phyloP scores from a whole-genome alignment of 2,888 invertebrate genomes.

The Cyclophora albipunctata region DNA sequence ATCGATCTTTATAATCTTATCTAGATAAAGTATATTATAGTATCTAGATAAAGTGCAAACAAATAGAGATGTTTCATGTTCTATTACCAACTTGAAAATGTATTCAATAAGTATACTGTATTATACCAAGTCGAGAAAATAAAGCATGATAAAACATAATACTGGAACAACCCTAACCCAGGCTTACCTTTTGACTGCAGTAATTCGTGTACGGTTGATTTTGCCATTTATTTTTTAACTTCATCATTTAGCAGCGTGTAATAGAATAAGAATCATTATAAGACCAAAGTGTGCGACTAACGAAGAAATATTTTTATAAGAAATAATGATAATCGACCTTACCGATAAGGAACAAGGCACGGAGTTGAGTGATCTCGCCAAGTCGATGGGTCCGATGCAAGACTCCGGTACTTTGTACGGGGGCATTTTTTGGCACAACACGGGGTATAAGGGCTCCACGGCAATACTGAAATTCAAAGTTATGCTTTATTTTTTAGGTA shows the following conservation, averaged over 20 bases:
- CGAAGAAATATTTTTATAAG: too few relatives aligned
- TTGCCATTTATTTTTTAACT: constrained; percentile 70
- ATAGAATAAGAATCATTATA: neutral
- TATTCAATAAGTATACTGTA: too few relatives aligned
- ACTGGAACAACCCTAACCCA: too few relatives aligned
- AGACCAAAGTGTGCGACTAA: too few relatives aligned
- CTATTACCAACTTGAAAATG: too few relatives aligned
- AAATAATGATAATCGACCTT: constrained; percentile 25
- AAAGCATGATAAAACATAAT: too few relatives aligned
- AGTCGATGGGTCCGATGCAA: constrained; percentile 82
- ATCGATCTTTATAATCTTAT: too few relatives aligned
- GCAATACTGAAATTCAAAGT: constrained; percentile 80
- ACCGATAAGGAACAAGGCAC: constrained; percentile 92
- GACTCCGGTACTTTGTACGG: constrained; percentile 63
- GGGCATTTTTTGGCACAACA: constrained; percentile 69
- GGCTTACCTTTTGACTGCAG: constrained; percentile 63
- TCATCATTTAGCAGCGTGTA: constrained; percentile 65
- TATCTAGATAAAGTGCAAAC: too few relatives aligned
- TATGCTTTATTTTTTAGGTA: too few relatives aligned
- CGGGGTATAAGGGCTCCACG: constrained; percentile 93
- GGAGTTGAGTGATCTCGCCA: constrained; percentile 88
- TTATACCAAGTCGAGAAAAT: too few relatives aligned
- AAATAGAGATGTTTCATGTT: too few relatives aligned
- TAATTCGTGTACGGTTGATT: constrained; percentile 56
- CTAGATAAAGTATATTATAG: too few relatives aligned